Evolutionary conservation across 2,113 vertebrate genomes (phyloP).

Genomic region (Istiophorus platypterus): DNA sequence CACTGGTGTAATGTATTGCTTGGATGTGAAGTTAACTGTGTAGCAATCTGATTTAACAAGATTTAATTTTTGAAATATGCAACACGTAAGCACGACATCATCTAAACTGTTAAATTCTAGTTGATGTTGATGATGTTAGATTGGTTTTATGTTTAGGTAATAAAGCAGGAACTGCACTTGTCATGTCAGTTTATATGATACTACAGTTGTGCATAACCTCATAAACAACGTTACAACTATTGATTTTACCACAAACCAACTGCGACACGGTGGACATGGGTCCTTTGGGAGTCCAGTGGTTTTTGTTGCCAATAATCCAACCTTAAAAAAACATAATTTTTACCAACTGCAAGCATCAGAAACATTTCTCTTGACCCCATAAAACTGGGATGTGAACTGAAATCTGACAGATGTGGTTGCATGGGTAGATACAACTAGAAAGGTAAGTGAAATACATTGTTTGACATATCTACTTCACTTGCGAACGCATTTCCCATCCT

Average conservation of each 20-base stretch:
- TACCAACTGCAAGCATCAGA: too few relatives aligned
- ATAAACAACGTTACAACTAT: background rate
- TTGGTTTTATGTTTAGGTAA: background rate
- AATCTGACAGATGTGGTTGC: too few relatives aligned
- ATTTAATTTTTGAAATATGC: background rate
- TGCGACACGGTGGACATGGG: background rate
- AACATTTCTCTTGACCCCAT: too few relatives aligned
- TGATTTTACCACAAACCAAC: background rate
- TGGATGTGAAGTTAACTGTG: background rate
- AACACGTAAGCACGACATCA: background rate
- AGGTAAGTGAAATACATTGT: too few relatives aligned
- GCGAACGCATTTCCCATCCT: too few relatives aligned
- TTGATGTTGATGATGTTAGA: background rate
- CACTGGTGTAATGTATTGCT: background rate
- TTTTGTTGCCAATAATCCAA: background rate
- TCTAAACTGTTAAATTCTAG: background rate
- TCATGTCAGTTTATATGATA: too few relatives aligned
- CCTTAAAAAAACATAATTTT: too few relatives aligned
- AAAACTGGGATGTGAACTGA: too few relatives aligned
- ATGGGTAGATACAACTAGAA: too few relatives aligned
- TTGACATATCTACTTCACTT: too few relatives aligned
- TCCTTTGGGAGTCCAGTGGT: background rate
- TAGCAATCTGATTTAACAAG: background rate
- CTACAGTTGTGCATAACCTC: too few relatives aligned
- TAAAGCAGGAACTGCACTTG: background rate